Conservation (phyloP, 2,797 vertebrate genomes). For the Alcedo quadribrachys region DNA sequence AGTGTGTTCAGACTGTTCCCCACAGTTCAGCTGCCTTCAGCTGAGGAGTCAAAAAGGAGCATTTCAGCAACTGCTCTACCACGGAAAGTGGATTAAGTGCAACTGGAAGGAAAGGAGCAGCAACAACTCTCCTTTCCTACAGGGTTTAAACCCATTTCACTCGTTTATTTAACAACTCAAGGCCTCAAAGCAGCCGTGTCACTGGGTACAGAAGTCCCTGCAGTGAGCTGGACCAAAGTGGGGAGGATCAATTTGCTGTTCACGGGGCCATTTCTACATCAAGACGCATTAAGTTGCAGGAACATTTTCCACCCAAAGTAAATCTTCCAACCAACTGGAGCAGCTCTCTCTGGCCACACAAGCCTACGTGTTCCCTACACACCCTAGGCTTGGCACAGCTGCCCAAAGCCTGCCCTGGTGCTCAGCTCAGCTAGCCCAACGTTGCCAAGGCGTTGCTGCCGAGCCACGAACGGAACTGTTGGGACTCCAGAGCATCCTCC, state of each 20-base stretch:
- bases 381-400: rapidly evolving
- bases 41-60: background rate
- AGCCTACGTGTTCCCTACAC: background rate
- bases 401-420: background rate
- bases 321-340: background rate
- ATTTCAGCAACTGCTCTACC: background rate
- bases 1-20: rapidly evolving
- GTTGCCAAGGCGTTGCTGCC: rapidly evolving
- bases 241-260: background rate
- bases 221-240: rapidly evolving
- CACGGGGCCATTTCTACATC: background rate
- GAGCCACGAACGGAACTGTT: background rate
- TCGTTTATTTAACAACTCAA: background rate
- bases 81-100: background rate
- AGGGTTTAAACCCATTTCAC: background rate
- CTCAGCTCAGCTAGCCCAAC: background rate
- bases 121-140: rapidly evolving
- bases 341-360: background rate
- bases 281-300: background rate
- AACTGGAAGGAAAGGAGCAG: background rate
- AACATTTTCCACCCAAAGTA: background rate
- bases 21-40: background rate
- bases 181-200: background rate
- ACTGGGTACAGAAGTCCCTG: rapidly evolving
- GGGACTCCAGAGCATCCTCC: background rate